phyloP scores from a whole-genome alignment of 2,797 vertebrate genomes.

The Eupleurogrammus muticus region DNA sequence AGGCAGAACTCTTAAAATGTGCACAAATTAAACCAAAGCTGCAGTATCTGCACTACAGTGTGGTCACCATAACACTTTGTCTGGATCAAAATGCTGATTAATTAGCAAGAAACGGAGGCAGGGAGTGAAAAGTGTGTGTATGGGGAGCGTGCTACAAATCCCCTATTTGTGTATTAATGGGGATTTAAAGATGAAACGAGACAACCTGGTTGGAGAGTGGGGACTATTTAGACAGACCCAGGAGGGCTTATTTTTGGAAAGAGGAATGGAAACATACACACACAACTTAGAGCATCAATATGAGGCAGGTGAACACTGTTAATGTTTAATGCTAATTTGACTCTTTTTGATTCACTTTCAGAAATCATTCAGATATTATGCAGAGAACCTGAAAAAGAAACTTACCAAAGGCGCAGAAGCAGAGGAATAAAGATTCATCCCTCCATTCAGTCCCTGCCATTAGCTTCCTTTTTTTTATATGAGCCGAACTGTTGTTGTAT shows the following conservation, averaged over 20 bases:
- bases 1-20: neutral
- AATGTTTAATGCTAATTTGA: constrained; percentile 16
- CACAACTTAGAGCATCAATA: neutral
- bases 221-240: constrained; percentile 64
- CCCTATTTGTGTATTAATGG: constrained; percentile 76
- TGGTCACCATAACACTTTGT: constrained; percentile 56
- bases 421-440: constrained; percentile 60
- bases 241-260: constrained; percentile 47
- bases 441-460: constrained; percentile 15
- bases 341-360: constrained; percentile 65
- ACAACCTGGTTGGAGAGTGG: constrained; percentile 67
- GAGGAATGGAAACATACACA: constrained; percentile 23
- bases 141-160: constrained; percentile 70
- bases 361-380: constrained; percentile 90
- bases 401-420: constrained; percentile 14
- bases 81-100: constrained; percentile 76
- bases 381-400: constrained; percentile 81
- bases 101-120: constrained; percentile 64
- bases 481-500: constrained; percentile 48
- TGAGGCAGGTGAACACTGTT: constrained; percentile 12
- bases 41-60: too few species aligned
- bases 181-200: constrained; percentile 80
- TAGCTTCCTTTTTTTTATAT: constrained; percentile 44
- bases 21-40: too few species aligned
- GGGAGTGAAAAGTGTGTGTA: constrained; percentile 49